Evolutionary conservation across 2,113 vertebrate species (phyloP).

Genomic region (Loxodonta africana): DNA sequence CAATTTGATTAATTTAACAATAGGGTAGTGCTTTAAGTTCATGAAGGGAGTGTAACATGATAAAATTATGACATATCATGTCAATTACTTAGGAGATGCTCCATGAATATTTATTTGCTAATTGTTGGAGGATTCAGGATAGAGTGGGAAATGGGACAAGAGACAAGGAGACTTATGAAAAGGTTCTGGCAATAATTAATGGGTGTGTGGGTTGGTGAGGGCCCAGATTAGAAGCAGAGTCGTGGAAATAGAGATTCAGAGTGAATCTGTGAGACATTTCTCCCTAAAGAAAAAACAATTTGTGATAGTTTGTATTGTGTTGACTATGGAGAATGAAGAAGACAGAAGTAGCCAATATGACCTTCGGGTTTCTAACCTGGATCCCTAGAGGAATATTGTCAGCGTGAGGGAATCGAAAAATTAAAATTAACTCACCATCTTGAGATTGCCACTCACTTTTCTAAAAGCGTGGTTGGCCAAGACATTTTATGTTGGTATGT

Average conservation of each 20-base stretch:
- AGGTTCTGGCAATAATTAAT: neutral
- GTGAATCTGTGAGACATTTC: neutral
- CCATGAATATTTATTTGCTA: conserved; percentile 74
- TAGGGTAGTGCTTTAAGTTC: conserved; percentile 60
- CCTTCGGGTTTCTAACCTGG: neutral
- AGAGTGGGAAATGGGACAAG: neutral
- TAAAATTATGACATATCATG: conserved; percentile 61
- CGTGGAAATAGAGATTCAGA: neutral
- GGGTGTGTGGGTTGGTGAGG: neutral
- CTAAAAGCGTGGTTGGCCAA: conserved; percentile 47
- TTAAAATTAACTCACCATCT: conserved; percentile 55
- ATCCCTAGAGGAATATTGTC: neutral
- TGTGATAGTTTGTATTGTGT: neutral
- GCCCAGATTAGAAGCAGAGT: neutral
- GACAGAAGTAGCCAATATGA: neutral
- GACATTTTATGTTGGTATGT: conserved; percentile 49
- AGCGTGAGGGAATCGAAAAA: conserved; percentile 37
- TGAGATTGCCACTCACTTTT: conserved; percentile 56
- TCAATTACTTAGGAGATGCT: conserved; percentile 63
- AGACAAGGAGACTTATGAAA: neutral
- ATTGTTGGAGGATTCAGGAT: conserved; percentile 57
- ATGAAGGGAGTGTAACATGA: conserved; percentile 38
- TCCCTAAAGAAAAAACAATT: neutral
- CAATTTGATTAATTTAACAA: conserved; percentile 71
- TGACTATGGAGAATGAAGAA: neutral